Conservation (phyloP, 2,113 vertebrate genomes). For the Ceyx margarethae region DNA sequence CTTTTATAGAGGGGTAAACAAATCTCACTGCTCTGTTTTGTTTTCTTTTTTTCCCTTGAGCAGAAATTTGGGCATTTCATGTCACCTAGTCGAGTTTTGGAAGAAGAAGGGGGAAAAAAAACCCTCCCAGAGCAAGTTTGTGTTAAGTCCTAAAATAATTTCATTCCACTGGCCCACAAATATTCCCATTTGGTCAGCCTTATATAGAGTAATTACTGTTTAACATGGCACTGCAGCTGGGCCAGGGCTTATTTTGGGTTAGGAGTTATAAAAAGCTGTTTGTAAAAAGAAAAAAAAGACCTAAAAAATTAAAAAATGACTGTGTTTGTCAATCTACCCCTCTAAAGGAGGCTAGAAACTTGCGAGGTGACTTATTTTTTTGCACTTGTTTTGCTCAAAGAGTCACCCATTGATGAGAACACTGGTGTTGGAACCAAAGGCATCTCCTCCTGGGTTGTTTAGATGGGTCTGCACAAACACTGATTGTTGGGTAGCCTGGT, state of each 20-base stretch:
- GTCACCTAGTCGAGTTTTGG: not conserved
- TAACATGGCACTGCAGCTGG: conserved; percentile 37
- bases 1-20: not conserved
- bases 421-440: not conserved
- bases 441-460: conserved; percentile 8
- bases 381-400: conserved; percentile 25
- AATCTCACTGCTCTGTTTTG: not conserved
- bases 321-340: conserved; percentile 43
- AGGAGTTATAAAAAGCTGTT: conserved; percentile 67
- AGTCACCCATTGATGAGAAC: not conserved
- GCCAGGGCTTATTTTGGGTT: conserved; percentile 58
- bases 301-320: not conserved
- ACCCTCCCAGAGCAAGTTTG: conserved; percentile 21
- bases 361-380: conserved; percentile 15
- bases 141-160: conserved; percentile 58
- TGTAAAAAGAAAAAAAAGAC: not conserved
- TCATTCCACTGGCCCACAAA: conserved; percentile 2
- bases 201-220: conserved; percentile 65
- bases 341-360: conserved; percentile 37
- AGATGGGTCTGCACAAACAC: not conserved
- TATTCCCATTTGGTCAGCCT: conserved; percentile 48
- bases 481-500: conserved; percentile 14
- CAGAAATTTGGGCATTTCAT: not conserved
- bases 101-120: not conserved
- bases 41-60: not conserved